Conservation (phyloP, 2,113 vertebrate genomes). For the Sinocyclocheilus grahami region DNA sequence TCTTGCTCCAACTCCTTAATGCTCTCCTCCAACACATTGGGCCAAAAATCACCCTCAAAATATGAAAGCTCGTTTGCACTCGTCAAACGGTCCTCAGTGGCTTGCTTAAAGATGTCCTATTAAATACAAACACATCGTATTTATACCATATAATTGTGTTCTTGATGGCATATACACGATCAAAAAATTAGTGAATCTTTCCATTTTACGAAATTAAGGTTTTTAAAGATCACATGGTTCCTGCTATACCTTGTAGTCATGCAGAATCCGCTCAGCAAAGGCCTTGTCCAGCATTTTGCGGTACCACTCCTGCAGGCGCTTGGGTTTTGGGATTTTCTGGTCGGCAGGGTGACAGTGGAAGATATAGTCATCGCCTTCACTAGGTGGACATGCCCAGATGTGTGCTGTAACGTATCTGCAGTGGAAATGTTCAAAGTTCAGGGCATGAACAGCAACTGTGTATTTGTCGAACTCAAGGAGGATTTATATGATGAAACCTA, state of each 20-base stretch:
- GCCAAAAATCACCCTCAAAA: constrained; percentile 99
- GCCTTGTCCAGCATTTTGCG: constrained; percentile 99
- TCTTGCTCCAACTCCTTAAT: constrained; percentile 98
- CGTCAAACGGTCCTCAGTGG: constrained; percentile 93
- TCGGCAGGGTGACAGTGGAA: constrained; percentile 97
- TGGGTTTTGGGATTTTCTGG: constrained; percentile 98
- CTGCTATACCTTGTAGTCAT: constrained; percentile 88
- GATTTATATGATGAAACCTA: constrained; percentile 61
- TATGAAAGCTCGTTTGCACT: constrained; percentile 97
- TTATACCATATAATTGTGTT: background rate
- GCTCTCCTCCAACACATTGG: constrained; percentile 97
- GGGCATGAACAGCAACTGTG: background rate
- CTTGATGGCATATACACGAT: too few species aligned
- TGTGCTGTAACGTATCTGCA: constrained; percentile 92
- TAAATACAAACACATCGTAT: constrained; percentile 39
- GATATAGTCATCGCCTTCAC: constrained; percentile 98
- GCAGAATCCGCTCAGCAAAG: constrained; percentile 94
- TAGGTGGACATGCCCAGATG: constrained; percentile 98
- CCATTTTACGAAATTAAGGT: background rate
- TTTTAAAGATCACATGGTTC: background rate
- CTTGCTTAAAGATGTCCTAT: constrained; percentile 99
- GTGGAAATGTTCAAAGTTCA: background rate
- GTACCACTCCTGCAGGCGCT: constrained; percentile 98
- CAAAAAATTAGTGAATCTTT: background rate
- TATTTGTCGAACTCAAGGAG: background rate